Conservation (phyloP, 2,888 invertebrate genomes). For the Lingula anatina region DNA sequence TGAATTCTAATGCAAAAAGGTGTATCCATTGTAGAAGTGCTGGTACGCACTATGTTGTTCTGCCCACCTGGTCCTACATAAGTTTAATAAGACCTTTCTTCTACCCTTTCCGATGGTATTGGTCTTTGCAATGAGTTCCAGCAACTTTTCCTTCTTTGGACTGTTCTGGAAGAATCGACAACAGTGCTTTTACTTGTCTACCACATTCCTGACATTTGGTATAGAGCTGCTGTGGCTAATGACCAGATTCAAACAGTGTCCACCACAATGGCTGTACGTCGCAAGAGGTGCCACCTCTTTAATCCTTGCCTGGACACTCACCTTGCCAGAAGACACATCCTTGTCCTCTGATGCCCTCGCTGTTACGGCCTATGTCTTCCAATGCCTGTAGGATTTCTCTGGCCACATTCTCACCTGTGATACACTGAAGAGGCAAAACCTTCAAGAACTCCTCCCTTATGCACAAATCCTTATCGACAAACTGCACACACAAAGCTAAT, state of each 20-base stretch:
- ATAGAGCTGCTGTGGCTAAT: constrained; percentile 2
- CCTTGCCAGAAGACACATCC: constrained; percentile 7
- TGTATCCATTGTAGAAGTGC: constrained; percentile 5
- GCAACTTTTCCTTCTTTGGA: constrained; percentile 5
- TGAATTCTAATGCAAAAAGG: constrained; percentile 8
- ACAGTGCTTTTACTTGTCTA: constrained; percentile 5
- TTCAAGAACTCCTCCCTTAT: constrained; percentile 7
- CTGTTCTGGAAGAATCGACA: constrained; percentile 6
- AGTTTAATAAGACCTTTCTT: constrained; percentile 6
- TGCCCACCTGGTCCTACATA: constrained; percentile 10
- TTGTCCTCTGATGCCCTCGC: constrained; percentile 6
- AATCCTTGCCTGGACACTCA: constrained; percentile 7
- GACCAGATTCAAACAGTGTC: constrained; percentile 7
- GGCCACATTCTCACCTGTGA: constrained; percentile 2
- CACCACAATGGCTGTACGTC: constrained; percentile 7
- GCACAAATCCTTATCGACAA: constrained; percentile 3
- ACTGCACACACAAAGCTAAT: constrained; percentile 4
- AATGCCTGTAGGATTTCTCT: background rate
- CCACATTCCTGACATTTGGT: constrained; percentile 4
- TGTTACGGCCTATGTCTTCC: constrained; percentile 1
- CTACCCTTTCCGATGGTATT: background rate
- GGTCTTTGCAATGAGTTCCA: background rate
- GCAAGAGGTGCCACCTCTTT: constrained; percentile 3
- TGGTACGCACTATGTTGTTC: constrained; percentile 5
- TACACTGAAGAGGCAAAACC: constrained; percentile 3